Conservation (phyloP, 2,888 invertebrate species). For the Microctonus brassicae region DNA sequence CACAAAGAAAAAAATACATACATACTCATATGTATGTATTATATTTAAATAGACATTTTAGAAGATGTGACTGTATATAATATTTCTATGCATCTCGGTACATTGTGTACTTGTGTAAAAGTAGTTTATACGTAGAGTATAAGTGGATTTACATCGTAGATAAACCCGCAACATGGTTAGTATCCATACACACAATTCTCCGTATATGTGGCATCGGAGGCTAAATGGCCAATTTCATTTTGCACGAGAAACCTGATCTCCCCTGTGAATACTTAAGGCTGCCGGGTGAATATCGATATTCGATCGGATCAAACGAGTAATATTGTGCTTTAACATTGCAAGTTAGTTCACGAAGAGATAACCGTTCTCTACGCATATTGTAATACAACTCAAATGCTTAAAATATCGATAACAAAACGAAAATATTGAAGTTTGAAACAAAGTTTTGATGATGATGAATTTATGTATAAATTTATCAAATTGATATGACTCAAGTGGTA, state of each 20-base stretch:
- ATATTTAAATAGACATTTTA: not conserved
- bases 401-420: not conserved
- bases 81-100: not conserved
- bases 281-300: slow-evolving; percentile 32
- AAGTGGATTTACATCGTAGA: slow-evolving; percentile 11
- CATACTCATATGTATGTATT: not conserved
- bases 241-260: slow-evolving; percentile 14
- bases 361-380: not conserved
- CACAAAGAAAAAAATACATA: too few relatives aligned
- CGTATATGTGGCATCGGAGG: not conserved
- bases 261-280: slow-evolving; percentile 21
- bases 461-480: not conserved
- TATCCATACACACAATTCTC: not conserved
- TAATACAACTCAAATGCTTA: not conserved
- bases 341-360: slow-evolving; percentile 8
- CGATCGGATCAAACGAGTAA: slow-evolving; percentile 16
- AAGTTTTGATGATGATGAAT: not conserved
- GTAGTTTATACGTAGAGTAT: not conserved
- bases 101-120: not conserved
- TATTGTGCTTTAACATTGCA: not conserved
- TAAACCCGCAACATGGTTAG: not conserved
- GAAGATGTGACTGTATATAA: not conserved
- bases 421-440: not conserved
- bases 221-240: slow-evolving; percentile 24
- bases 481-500: too few relatives aligned